phyloP scores from a whole-genome alignment of 2,113 vertebrate species.

The Mungos mungo region DNA sequence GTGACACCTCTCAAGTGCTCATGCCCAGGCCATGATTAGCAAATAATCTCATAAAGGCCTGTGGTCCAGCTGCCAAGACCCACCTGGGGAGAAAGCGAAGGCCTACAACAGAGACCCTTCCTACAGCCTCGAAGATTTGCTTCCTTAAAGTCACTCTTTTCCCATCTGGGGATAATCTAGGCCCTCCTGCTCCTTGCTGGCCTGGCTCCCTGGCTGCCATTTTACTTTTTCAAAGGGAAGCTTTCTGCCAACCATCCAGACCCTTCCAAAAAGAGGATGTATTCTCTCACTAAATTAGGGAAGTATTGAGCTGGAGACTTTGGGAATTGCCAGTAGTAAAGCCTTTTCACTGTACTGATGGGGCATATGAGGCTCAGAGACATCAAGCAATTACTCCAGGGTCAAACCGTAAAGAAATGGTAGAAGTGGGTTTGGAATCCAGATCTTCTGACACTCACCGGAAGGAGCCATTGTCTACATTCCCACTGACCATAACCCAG shows the following conservation, averaged over 20 bases:
- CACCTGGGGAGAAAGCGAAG: constrained; percentile 28
- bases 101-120: not conserved
- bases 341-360: not conserved
- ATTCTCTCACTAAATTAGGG: not conserved
- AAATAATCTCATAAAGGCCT: constrained; percentile 71
- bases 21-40: constrained; percentile 69
- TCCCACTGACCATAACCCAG: no score
- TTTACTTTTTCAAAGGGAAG: constrained; percentile 34
- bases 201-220: not conserved
- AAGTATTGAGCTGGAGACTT: not conserved
- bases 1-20: constrained; percentile 66
- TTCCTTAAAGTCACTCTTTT: not conserved
- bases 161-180: not conserved
- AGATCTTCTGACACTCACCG: not conserved
- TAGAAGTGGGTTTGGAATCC: not conserved
- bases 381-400: not conserved
- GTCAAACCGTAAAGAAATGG: not conserved
- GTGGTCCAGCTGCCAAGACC: constrained; percentile 46
- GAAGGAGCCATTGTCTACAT: not conserved
- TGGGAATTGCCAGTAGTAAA: not conserved
- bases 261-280: not conserved
- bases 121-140: not conserved
- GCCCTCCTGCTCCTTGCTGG: not conserved
- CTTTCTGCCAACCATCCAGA: not conserved
- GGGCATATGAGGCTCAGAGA: not conserved